A percentile compares a stretch with the other conserved stretches of the same genome.
Evolutionary conservation across 2,113 vertebrate genomes (phyloP).

Genomic region (Anhinga rufa): DNA sequence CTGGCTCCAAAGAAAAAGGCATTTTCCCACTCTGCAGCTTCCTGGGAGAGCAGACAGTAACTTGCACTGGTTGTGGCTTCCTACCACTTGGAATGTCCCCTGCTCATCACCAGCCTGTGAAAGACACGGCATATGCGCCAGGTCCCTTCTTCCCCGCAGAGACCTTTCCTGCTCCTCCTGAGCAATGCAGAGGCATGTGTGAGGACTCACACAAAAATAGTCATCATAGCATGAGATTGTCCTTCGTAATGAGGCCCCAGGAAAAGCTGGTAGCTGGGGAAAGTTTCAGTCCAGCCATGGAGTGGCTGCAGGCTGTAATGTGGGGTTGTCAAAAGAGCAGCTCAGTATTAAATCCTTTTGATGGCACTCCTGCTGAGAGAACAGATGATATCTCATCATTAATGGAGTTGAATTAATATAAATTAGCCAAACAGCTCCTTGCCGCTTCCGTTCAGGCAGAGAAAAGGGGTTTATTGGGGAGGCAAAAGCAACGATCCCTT

Average conservation of each 20-base stretch:
- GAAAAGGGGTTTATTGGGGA: constrained; percentile 62
- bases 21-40: background rate
- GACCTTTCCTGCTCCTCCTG: background rate
- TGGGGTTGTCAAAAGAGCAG: background rate
- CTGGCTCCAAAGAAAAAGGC: background rate
- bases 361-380: constrained; percentile 54
- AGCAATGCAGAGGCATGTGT: background rate
- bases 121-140: rapidly evolving
- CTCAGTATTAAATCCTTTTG: constrained; percentile 65
- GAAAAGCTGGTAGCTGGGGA: background rate
- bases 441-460: constrained; percentile 62
- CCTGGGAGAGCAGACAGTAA: background rate
- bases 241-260: background rate
- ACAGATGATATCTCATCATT: constrained; percentile 75
- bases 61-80: background rate
- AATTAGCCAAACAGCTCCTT: constrained; percentile 65
- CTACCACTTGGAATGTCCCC: background rate
- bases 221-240: background rate
- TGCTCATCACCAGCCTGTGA: background rate
- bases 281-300: background rate
- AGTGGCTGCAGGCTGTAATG: background rate
- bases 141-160: background rate
- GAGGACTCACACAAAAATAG: background rate
- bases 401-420: constrained; percentile 81
- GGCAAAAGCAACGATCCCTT: constrained; percentile 50